Base-by-base conservation (phyloP, 2,113 vertebrate genomes). In the Mormyrus iriodes region DNA sequence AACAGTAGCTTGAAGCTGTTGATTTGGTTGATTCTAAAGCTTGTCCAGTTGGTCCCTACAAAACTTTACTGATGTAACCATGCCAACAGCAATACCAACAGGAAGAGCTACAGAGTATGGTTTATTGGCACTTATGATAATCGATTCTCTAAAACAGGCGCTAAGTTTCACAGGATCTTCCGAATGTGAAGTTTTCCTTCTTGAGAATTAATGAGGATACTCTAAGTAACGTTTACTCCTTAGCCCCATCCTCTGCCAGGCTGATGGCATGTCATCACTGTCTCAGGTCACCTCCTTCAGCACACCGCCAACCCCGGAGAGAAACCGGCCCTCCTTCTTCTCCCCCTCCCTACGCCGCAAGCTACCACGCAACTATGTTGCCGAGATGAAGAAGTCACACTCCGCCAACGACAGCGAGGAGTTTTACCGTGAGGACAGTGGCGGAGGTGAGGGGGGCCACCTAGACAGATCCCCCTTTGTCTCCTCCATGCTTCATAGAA, bases 331-430 rank as follows among this genome's bases (percentile, higher is more conserved):
- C 0, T 96, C 98, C 44, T 99, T 99, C 94, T 99, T 99, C 93
- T 99, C 98, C 0, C 98, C 98, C 0, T 99, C 98, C 19, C 97
- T 99, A 55, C 97, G 97, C 69, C 96, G 98, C 19, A 99, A 99
- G 94, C 95, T 97, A 69, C 98, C 98, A 0, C 94, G 97, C 42
- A 97, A 95, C 94, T 94, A 96, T 24, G 98, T 96, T 0, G 95
- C 97, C 0, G 98, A 99, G 94, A 99, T 99, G 98, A 99, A 99
- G 94, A 99, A 99, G 91, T 99, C 98, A 0, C 98, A 99, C 92
- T 99, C 98, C 0, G 98, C 98, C 90, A 99, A 99, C 0, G 98
- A 99, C 95, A 99, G 98, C 0, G 98, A 99, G 91, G 98, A 99
- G 87, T 98, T 99, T 94, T 99, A 99, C 95, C 96, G 98, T 90